These are phyloP conservation scores for Aleiodes alternator DNA, from an alignment of 2,888 invertebrate species.

Conservation along the genomic window DNA sequence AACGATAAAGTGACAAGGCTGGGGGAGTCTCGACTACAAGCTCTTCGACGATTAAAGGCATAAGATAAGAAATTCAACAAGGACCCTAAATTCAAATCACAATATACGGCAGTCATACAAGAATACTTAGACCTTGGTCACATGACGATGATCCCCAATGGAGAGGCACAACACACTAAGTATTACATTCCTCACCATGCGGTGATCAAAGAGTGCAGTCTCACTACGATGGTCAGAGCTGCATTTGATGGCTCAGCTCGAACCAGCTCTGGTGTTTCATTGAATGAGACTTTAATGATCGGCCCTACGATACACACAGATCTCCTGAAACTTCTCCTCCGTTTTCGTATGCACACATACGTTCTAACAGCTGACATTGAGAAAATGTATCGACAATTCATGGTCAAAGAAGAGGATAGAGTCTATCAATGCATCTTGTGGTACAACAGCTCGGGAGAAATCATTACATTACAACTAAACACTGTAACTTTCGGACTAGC, in stretches of 20 bases:
- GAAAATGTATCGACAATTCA: too few relatives aligned
- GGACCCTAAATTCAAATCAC: constrained; percentile 16
- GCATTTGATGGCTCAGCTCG: constrained; percentile 57
- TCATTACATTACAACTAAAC: constrained; percentile 35
- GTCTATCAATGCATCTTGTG: constrained; percentile 52
- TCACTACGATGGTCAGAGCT: constrained; percentile 54
- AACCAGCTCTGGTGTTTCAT: constrained; percentile 49
- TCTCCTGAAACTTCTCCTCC: constrained; percentile 55
- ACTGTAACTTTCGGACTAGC: constrained; percentile 48
- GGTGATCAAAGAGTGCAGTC: constrained; percentile 52
- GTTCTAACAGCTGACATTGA: too few relatives aligned
- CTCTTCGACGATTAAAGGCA: constrained; percentile 41
- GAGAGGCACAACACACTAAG: neutral
- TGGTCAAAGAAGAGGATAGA: constrained; percentile 11
- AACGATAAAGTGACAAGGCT: constrained; percentile 21
- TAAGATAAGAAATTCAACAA: constrained; percentile 38
- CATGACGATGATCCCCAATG: constrained; percentile 35
- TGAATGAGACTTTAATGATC: constrained; percentile 59
- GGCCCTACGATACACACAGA: constrained; percentile 61
- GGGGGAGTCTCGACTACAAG: constrained; percentile 46
- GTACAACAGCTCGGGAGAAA: neutral
- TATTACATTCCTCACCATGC: constrained; percentile 55
- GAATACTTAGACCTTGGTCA: constrained; percentile 48
- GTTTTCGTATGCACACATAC: constrained; percentile 5
- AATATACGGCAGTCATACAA: constrained; percentile 39